Base-by-base conservation (phyloP, 1,140 invertebrate species). In the Tetragonula clypearis region DNA sequence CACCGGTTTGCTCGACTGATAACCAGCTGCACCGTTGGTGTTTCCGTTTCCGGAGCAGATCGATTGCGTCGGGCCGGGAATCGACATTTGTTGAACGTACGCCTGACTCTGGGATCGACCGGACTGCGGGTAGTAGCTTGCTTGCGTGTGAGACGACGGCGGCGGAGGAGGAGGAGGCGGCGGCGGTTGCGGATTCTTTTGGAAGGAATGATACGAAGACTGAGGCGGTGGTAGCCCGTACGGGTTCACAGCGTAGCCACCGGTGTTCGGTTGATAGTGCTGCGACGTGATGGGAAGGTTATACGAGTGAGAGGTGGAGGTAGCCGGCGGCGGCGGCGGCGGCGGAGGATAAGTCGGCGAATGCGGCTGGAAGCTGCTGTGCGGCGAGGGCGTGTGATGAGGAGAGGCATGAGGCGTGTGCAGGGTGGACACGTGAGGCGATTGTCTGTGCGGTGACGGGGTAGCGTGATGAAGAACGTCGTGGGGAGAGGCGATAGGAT, bases 181-280 rank as follows among this genome's bases (percentile, higher is more conserved):
- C 41, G 76, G 49, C 19, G 76, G 49, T 26, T 88, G 88, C 5
- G 87, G 66, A 73, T 26, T 92, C 75, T 94, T 94, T 56, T 93
- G 93, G 86, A 91, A 94, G 91, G 94, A 93, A 93, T 94, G 93
- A 86, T 94, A 94, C 79, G 92, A 93, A 90, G 93, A 91, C 86
- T 93, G 92, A 49, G 92, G 79, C 30, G 90, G 84, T 53, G 90
- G 84, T 53, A 89, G 79, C 23, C 88, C 87, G 86, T 94, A 94
- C 30, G 92, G 90, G 84, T 89, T 92, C 0, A 60, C 68, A 21
- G 91, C 78, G 81, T 92, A 93, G 76, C 73, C 90, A 78, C 71
- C 90, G 6, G 90, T n/a, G 17, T 86, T 77, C 11, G 86, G 69
- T 35, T 92, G 93, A 75, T 94, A 94, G 23, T 93, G 92, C 65